Conservation (phyloP, 2,888 invertebrate genomes). For the Philereme vetulata region DNA sequence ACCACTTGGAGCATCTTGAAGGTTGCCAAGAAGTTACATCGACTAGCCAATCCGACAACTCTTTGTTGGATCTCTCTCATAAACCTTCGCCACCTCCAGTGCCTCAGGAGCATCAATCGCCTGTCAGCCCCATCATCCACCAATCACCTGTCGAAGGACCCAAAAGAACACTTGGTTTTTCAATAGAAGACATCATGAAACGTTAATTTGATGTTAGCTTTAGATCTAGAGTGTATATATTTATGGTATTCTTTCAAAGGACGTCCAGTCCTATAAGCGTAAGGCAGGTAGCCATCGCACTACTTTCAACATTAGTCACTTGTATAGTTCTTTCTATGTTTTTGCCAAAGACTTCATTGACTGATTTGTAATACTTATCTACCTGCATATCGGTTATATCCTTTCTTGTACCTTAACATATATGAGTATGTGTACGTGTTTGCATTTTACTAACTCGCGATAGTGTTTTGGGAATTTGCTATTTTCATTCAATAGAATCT, state of each 20-base stretch:
- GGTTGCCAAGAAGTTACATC: constrained; percentile 81
- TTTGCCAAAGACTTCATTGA: constrained; percentile 42
- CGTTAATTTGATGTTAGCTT: constrained; percentile 79
- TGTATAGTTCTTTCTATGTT: constrained; percentile 31
- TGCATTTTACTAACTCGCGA: neutral
- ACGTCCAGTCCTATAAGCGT: constrained; percentile 28
- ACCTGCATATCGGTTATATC: constrained; percentile 16
- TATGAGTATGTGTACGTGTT: constrained; percentile 3
- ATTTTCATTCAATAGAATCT: no score
- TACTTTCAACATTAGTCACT: constrained; percentile 32
- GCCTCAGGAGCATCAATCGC: constrained; percentile 56
- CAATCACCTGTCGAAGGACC: constrained; percentile 71
- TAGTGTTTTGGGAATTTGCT: no score
- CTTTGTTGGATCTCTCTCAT: constrained; percentile 84
- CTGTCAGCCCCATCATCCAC: constrained; percentile 51
- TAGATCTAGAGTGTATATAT: constrained; percentile 42
- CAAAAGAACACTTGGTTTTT: constrained; percentile 87
- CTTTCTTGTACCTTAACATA: constrained; percentile 12
- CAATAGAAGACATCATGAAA: constrained; percentile 95
- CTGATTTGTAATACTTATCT: constrained; percentile 35
- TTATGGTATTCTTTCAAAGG: constrained; percentile 40
- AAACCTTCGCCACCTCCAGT: constrained; percentile 68
- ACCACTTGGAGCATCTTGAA: constrained; percentile 76
- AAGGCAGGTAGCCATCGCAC: constrained; percentile 30
- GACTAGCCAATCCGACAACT: constrained; percentile 76